Evolutionary conservation across 2,113 vertebrate species (phyloP).

Genomic region (Brevimyrus niger): DNA sequence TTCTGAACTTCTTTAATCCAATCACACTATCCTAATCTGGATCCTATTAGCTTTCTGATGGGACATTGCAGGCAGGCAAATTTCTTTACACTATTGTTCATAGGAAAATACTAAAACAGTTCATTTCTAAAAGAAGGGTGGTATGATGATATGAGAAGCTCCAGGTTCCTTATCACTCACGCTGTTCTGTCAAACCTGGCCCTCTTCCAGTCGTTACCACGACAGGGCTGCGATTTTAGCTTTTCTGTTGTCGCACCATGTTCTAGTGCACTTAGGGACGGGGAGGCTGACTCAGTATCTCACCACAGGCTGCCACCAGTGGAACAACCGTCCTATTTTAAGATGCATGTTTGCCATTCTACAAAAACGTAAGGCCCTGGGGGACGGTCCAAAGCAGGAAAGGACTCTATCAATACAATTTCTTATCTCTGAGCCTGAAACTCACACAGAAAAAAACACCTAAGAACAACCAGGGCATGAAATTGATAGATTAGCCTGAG

Average conservation of each 20-base stretch:
- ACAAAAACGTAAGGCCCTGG: constrained; percentile 43
- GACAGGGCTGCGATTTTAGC: neutral
- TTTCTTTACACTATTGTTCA: neutral
- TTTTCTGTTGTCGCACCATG: neutral
- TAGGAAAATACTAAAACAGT: neutral
- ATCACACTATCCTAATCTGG: constrained; percentile 35
- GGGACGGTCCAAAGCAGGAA: constrained; percentile 32
- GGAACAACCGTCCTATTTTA: constrained; percentile 64
- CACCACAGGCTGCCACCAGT: constrained; percentile 44
- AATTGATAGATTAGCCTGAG: neutral
- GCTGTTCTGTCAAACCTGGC: neutral
- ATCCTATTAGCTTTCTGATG: constrained; percentile 31
- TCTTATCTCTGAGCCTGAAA: neutral
- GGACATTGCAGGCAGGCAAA: neutral
- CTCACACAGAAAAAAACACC: neutral
- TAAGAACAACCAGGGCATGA: constrained; percentile 3
- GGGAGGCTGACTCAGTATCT: neutral
- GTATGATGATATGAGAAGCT: neutral
- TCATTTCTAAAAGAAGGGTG: neutral
- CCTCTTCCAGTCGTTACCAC: neutral
- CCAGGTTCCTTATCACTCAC: neutral
- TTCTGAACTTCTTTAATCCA: constrained; percentile 30
- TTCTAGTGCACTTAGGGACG: neutral
- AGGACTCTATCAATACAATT: constrained; percentile 5
- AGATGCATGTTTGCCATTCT: constrained; percentile 53